Evolutionary conservation across 2,888 invertebrate species (phyloP), one percentile per base, ranked within the genome.

Genomic region (Temnothorax ravouxi): DNA sequence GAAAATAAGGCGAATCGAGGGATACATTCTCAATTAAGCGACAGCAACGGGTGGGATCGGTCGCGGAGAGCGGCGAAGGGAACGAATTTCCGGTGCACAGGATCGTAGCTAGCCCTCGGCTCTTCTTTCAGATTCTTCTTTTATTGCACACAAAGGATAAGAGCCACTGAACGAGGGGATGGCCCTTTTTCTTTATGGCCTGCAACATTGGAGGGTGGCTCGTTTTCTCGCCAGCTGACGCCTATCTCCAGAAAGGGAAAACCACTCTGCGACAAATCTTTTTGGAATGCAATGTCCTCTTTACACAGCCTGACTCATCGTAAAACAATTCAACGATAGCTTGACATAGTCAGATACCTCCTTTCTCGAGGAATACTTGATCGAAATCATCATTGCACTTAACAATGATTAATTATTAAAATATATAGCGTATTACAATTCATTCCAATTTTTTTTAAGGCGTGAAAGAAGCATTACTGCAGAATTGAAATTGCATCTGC

Each of bases 181-280:
- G 72, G 41, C 50, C 76, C 76, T 61, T 66, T 84, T 77, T 54
- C 82, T 61, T 64, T 41, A 38, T 44, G 54, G 52, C 67, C 64
- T 41, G 76, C 76, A 59, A 80, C 74, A 71, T 13, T 61, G 50
- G 72, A 52, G 69, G 79, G 54, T 72, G 67, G 44, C 79, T 84
- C 81, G 81, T 69, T 76, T 84, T 86, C 74, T 69, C 87, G 86
- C 88, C 90, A 91, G 88, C 89, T 91, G 90, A 89, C 89, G 88
- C 76, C 81, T 61, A 41, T 66, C 71, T 71, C 44, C 54, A 29
- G 79, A 62, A 69, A 54, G 66, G 54, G 38, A 75, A 81, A 66
- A 52, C 44, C 38, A 54, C 47, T 79, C 52, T 38, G 47, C 71
- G 29, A 41, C n/a, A 83, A 88, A 90, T 86, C 77, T 76, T n/a